A percentile compares a stretch with the other conserved stretches of the same genome.
Conservation (phyloP, 2,113 vertebrate genomes). For the Polypterus bichir region DNA sequence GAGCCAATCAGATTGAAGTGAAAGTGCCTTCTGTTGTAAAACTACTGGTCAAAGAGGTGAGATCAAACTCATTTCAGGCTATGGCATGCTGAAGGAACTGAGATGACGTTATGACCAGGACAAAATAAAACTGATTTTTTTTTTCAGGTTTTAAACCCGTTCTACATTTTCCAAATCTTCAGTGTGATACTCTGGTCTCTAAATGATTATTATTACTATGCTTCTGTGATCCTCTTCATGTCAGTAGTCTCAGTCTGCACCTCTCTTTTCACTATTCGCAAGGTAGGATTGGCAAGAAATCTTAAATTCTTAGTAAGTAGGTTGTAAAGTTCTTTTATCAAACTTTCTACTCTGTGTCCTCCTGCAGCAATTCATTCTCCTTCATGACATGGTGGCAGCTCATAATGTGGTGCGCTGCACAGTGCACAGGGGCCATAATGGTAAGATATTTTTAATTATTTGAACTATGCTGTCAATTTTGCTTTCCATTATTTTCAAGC, state of each 20-base stretch:
- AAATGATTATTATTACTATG: conserved; percentile 26
- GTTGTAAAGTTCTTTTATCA: no score
- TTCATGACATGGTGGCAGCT: conserved; percentile 25
- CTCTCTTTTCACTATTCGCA: conserved; percentile 26
- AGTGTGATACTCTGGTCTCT: conserved; percentile 27
- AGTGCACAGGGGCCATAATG: conserved; percentile 10
- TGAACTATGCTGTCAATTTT: no score
- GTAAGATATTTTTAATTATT: conserved; percentile 8
- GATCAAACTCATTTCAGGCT: neutral
- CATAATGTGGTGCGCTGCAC: conserved; percentile 22
- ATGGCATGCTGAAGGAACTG: no score
- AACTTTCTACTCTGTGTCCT: neutral
- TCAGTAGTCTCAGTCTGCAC: conserved; percentile 25
- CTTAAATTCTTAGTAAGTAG: no score
- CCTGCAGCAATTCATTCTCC: conserved; percentile 24
- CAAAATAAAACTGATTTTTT: neutral
- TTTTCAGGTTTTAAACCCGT: conserved; percentile 26
- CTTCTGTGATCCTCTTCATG: conserved; percentile 28
- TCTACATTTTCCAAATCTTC: conserved; percentile 32
- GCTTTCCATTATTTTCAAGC: no score
- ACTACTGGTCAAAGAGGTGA: conserved; percentile 25
- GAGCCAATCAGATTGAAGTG: conserved; percentile 23
- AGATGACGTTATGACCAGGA: no score
- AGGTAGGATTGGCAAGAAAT: conserved; percentile 15
- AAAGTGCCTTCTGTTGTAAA: conserved; percentile 26